phyloP scores from a whole-genome alignment of 2,797 vertebrate genomes.

The Manis pentadactyla region DNA sequence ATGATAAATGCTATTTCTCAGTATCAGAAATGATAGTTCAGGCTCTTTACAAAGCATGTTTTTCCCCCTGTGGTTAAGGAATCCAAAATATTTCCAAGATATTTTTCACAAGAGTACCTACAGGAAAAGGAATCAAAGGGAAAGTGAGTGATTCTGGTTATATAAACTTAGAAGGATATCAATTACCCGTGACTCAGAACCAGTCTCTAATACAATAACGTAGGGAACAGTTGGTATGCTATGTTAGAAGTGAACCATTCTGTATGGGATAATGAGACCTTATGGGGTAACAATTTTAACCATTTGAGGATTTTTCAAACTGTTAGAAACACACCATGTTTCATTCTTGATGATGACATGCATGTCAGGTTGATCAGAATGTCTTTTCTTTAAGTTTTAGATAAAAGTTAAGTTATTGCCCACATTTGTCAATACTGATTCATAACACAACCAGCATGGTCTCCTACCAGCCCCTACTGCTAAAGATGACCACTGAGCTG shows the following conservation, averaged over 20 bases:
- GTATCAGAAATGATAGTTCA: background rate
- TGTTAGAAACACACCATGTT: background rate
- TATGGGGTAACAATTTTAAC: background rate
- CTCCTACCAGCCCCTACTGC: background rate
- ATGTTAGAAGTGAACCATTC: background rate
- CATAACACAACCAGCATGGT: background rate
- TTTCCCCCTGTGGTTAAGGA: background rate
- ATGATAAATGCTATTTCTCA: background rate
- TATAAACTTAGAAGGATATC: background rate
- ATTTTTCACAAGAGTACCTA: background rate
- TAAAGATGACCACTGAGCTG: background rate
- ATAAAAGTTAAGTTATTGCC: background rate
- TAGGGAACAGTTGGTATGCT: background rate
- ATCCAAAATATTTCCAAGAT: background rate
- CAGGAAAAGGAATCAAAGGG: background rate
- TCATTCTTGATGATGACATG: background rate
- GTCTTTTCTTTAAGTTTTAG: background rate
- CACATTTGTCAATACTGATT: background rate
- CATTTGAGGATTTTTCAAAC: background rate
- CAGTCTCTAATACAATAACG: background rate
- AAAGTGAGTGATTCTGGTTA: background rate
- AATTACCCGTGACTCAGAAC: background rate
- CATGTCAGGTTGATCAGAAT: background rate
- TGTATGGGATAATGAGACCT: background rate
- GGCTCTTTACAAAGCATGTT: background rate